phyloP scores from a whole-genome alignment of 2,113 vertebrate species.

The Tenebrosternarchus preto region DNA sequence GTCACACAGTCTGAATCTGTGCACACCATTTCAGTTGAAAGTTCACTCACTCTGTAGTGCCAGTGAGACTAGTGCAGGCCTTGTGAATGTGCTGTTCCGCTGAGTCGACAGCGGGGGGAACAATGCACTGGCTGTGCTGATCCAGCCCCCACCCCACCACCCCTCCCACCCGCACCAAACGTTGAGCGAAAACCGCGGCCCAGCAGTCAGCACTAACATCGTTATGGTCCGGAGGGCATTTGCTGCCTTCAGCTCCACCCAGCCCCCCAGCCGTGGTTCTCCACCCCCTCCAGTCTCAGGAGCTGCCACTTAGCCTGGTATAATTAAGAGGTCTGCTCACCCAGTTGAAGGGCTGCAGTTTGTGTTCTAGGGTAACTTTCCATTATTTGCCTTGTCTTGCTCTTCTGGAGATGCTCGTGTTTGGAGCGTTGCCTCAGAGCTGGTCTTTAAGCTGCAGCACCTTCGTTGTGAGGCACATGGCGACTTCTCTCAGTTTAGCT shows the following conservation, averaged over 20 bases:
- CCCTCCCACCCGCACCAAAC: too few relatives aligned
- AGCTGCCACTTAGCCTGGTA: conserved; percentile 8
- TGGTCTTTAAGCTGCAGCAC: not conserved
- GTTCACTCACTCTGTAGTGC: not conserved
- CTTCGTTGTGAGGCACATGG: conserved; percentile 14
- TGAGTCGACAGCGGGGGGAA: conserved; percentile 63
- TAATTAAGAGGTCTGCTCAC: not conserved
- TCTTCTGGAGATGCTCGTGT: not conserved
- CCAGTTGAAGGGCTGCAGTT: not conserved
- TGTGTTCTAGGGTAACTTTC: not conserved
- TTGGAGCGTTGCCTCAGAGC: not conserved
- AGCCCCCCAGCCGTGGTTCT: not conserved
- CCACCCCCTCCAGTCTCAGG: not conserved
- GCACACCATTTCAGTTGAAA: conserved; percentile 5
- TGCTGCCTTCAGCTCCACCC: conserved; percentile 6
- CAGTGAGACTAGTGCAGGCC: conserved; percentile 44
- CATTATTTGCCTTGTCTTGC: not conserved
- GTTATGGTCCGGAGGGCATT: conserved; percentile 1
- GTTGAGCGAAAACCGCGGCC: conserved; percentile 54
- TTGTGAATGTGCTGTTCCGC: conserved; percentile 54
- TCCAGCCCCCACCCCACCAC: conserved; percentile 57
- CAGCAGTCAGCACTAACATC: conserved; percentile 54
- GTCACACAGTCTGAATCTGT: conserved; percentile 32
- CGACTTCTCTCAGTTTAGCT: conserved; percentile 12
- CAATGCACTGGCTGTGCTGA: conserved; percentile 66